Base-by-base conservation (phyloP, 30 jellyfish, hydroid and myxozoan species). In the Cassiopea xamachana region DNA sequence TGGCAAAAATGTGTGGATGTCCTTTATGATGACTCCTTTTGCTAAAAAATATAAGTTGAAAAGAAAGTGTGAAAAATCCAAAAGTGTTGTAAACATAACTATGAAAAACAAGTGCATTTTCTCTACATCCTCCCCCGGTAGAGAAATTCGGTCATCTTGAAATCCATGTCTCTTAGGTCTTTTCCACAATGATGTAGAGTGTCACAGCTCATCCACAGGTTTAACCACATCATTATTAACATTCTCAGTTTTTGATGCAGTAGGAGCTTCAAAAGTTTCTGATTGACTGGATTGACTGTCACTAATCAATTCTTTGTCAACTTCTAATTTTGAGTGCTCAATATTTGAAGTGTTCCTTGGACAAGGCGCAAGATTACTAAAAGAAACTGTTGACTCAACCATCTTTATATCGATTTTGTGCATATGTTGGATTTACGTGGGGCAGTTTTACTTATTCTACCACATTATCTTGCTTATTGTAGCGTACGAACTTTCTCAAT, bases 331-430 rank as follows among this genome's bases (percentile, higher is more conserved):
- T 73, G 62, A 18, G 39, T 73, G 8, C n/a, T 73, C 82, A 12
- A 46, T 67, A 67, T 67, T 13, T 67, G 15, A 67, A 67, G 46
- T 67, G 15, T 13, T 13, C 64, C 82, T 43, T n/a, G 91, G 91
- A 81, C 90, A 87, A 27, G 95, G 92, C n/a, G 95, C 91, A 88
- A 68, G 94, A 61, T 77, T 82, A 14, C 44, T 48, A 44, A 85
- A 89, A 9, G 97, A 92, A 58, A 93, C 98, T 80, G 87, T 44
- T 18, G 87, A 74, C 81, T 93, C 98, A 50, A 19, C 98, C 98
- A 93, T 84, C 96, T 19, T 84, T 80, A 84, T 82, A 85, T 46
- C 97, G 85, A 77, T 90, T 80, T 73, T 62, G 87, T 48, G 97
- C 92, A 89, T 55, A 89, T 48, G 87, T 72, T 74, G 95, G 92